Evolutionary conservation across 2,797 vertebrate species (phyloP), one percentile per base, ranked within the genome.

Genomic region (Limosa lapponica): DNA sequence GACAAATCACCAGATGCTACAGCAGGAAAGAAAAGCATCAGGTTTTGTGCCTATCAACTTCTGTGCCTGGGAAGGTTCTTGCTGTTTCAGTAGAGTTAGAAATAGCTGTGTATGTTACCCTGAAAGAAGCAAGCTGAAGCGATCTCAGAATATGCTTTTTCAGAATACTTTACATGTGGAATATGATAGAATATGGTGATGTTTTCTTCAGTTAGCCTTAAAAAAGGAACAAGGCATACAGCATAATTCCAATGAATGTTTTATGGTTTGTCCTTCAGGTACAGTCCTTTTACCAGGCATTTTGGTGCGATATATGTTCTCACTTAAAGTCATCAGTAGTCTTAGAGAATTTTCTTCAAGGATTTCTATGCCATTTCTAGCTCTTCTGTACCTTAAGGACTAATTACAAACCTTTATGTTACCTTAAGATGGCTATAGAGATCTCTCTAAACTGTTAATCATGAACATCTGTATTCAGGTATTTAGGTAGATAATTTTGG

Each of bases 401-500:
- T 71, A 73, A 75, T 28, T 48, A 25, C 34, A 82, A 80, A 74
- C 23, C 5, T 67, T 62, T 41, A 88, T 65, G 41, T 92, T 93
- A 80, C 37, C 55, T 36, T 41, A 78, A 48, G 58, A 72, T 69
- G 71, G 61, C 61, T 46, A 39, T 70, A 44, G 14, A 5, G 79
- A 15, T 30, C 23, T 93, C 78, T 82, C n/a, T 64, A 23, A 94
- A 59, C 52, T 82, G 49, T 39, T 95, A 59, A 95, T 96, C 44
- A 27, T 16, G 23, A 84, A 58, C 75, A 77, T 91, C 87, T 95
- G 62, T 67, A 52, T 89, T n/a, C 59, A 95, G 88, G 46, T 87
- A 70, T 95, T 97, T 92, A 85, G 65, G 80, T 20, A 69, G 89
- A 83, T 94, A 90, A 87, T 87, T 83, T 72, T 62, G 23, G 59